phyloP scores from a whole-genome alignment of 2,888 invertebrate genomes.

The Rhopalosiphum nymphaeae region DNA sequence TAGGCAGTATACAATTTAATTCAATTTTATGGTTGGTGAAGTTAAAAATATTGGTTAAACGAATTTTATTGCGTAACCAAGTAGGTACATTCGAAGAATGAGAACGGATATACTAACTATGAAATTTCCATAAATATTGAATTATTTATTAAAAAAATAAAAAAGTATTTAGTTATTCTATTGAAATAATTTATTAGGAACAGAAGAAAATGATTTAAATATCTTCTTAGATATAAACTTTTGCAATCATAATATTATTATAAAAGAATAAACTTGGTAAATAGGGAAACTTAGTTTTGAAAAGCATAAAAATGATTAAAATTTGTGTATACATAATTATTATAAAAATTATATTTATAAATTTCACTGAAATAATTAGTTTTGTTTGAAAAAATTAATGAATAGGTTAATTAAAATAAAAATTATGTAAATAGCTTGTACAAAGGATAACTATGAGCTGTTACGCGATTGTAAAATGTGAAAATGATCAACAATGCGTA shows the following conservation, averaged over 20 bases:
- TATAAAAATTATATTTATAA: neutral
- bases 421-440: neutral
- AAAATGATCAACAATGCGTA: neutral
- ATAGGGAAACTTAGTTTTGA: neutral
- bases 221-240: slow-evolving; percentile 8
- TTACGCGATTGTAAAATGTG: neutral
- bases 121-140: neutral
- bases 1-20: neutral
- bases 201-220: neutral
- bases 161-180: neutral
- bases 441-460: neutral
- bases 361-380: neutral
- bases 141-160: neutral
- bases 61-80: neutral
- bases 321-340: neutral
- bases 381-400: neutral
- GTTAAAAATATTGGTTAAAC: neutral
- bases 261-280: neutral
- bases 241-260: neutral
- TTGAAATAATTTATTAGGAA: neutral
- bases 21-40: neutral
- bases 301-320: slow-evolving; percentile 1
- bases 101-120: neutral
- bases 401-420: neutral
- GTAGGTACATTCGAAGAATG: neutral